Evolutionary conservation across 2,113 vertebrate genomes (phyloP), one percentile per base, ranked within the genome.

Genomic region (Strigops habroptila): DNA sequence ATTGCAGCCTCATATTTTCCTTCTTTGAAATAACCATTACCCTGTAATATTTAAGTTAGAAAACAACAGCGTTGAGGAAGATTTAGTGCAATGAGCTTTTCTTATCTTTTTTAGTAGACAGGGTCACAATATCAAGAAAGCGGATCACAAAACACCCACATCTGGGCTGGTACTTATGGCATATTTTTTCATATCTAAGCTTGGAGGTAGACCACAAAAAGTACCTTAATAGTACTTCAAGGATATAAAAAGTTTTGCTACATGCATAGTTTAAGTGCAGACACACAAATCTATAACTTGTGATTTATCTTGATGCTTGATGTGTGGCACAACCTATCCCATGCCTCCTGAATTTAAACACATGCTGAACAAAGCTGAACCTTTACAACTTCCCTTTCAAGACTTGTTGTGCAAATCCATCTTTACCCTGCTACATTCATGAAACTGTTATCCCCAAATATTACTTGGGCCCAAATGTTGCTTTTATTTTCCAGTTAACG

Each of bases 1-100:
- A 98, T 98, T 6, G 99, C 99, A 49, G 97, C 96, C 91, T 99
- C 99, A 2, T 99, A 99, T 76, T 98, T 99, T 5, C 99, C 99
- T 90, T 99, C 99, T 97, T 99, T 99, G 96, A 99, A 99, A 97
- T 99, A 99, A 52, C 98, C 98, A 24, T 99, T 99, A 22, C 99
- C 99, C 99, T 99, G 76, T 55, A 55, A 73, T 10, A 78, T 65
- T 82, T 15, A 86, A 12, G n/a, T 51, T 30, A 82, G 5, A 22
- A 49, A 63, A 82, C 39, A 35, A 0, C 0, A 39, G 17, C 3
- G 0, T 14, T 84, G 24, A 84, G 46, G 55, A 78, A 91, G 10
- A 60, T 11, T 3, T 6, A 81, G 33, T 23, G 16, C 35, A 74
- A 48, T 39, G 5, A 67, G 24, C 8, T 53, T 71, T 44, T 55